Evolutionary conservation across 1,140 invertebrate species (phyloP).

Genomic region (Rhopalosiphum maidis): DNA sequence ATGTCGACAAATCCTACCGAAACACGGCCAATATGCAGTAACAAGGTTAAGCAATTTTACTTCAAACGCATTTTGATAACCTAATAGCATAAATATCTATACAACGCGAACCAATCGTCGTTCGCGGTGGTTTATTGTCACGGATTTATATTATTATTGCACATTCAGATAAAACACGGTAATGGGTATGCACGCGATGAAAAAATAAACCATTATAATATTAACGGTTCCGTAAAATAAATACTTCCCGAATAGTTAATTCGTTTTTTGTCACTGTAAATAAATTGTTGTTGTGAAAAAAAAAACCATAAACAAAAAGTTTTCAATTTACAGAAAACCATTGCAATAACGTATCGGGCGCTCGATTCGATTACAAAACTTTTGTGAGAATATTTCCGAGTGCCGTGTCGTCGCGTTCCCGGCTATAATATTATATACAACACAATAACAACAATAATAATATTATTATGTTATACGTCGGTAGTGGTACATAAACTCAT

Average conservation of each 20-base stretch:
- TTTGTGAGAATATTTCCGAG: neutral
- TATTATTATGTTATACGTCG: constrained; percentile 6
- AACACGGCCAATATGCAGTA: neutral
- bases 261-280: constrained; percentile 10
- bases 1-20: neutral
- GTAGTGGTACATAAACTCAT: neutral
- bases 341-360: neutral
- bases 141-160: neutral
- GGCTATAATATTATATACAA: constrained; percentile 8
- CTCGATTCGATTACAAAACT: neutral
- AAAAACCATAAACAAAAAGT: constrained; percentile 10
- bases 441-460: neutral
- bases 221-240: neutral
- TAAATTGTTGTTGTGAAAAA: neutral
- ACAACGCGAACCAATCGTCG: neutral
- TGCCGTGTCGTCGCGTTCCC: neutral
- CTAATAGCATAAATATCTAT: neutral
- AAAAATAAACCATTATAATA: neutral
- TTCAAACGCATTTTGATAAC: neutral
- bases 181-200: neutral
- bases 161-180: neutral
- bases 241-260: neutral
- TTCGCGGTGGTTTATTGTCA: neutral
- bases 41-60: neutral
- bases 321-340: constrained; percentile 16